Percentiles rank a stretch among this genome's conserved stretches.
phyloP scores from a whole-genome alignment of 1,140 invertebrate genomes.

The Mesaphorura yosii region DNA sequence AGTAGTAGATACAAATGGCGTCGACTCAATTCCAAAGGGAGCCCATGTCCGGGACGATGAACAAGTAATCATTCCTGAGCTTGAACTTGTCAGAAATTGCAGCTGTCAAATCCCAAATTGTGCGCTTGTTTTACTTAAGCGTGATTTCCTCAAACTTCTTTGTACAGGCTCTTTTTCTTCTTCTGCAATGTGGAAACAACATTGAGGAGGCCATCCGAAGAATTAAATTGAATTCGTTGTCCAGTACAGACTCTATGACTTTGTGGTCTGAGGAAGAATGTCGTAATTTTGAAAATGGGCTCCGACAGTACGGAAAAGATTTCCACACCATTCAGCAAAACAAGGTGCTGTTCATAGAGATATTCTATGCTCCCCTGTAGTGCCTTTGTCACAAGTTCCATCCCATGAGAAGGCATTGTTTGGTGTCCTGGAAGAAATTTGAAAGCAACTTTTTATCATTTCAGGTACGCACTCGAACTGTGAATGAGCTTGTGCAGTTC shows the following conservation, averaged over 20 bases:
- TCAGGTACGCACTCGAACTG: constrained; percentile 78
- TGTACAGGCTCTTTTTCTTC: constrained; percentile 68
- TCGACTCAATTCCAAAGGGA: constrained; percentile 54
- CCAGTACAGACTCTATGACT: constrained; percentile 55
- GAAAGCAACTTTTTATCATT: neutral
- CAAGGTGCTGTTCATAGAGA: no score
- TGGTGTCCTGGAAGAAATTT: neutral
- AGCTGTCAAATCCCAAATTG: no score
- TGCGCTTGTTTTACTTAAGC: neutral
- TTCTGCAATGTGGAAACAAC: constrained; percentile 89
- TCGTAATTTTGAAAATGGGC: constrained; percentile 87
- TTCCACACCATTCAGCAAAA: constrained; percentile 89
- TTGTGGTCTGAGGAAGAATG: constrained; percentile 97
- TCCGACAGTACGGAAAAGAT: constrained; percentile 87
- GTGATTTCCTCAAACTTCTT: constrained; percentile 10
- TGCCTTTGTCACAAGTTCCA: no score
- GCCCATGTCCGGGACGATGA: constrained; percentile 83
- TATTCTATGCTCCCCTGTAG: neutral
- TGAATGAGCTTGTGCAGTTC: constrained; percentile 92
- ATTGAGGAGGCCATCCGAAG: constrained; percentile 79
- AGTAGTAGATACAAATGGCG: constrained; percentile 39
- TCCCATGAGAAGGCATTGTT: neutral
- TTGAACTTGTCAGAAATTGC: no score
- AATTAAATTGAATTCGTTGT: constrained; percentile 58
- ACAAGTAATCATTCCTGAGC: constrained; percentile 36